Percentiles rank a stretch among this genome's conserved stretches.
phyloP scores from a whole-genome alignment of 2,113 vertebrate species.

The Toxotes chatareus region DNA sequence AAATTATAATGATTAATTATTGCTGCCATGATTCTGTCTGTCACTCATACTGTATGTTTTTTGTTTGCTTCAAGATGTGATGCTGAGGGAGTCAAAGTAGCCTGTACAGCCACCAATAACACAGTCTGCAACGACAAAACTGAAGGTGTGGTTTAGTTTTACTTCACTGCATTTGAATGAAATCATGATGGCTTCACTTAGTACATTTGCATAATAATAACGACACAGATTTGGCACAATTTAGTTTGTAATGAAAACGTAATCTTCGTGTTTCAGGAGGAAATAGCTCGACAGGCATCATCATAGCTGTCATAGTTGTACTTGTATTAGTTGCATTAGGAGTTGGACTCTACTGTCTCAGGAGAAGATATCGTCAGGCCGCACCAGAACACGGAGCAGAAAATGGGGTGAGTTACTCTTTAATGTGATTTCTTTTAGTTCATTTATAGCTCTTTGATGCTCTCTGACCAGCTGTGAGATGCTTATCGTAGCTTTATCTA shows the following conservation, averaged over 20 bases:
- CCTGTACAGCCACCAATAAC: conserved; percentile 59
- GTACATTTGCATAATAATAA: background rate
- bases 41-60: background rate
- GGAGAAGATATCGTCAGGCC: too few species aligned
- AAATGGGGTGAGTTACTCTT: conserved; percentile 17
- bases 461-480: background rate
- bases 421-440: background rate
- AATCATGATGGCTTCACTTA: background rate
- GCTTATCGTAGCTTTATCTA: background rate
- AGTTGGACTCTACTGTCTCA: too few species aligned
- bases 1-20: background rate
- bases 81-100: background rate
- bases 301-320: fast-evolving
- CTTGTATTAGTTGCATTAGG: too few species aligned
- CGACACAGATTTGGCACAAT: background rate
- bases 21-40: background rate
- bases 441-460: background rate
- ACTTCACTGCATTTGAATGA: background rate
- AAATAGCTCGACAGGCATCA: fast-evolving
- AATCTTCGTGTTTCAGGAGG: conserved; percentile 24
- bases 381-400: too few species aligned
- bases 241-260: background rate
- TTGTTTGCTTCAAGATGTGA: conserved; percentile 69
- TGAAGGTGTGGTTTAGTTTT: conserved; percentile 24
- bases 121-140: conserved; percentile 59